A percentile compares a stretch with the other conserved stretches of the same genome.
Conservation (phyloP, 2,113 vertebrate species). For the Nibea albiflora region DNA sequence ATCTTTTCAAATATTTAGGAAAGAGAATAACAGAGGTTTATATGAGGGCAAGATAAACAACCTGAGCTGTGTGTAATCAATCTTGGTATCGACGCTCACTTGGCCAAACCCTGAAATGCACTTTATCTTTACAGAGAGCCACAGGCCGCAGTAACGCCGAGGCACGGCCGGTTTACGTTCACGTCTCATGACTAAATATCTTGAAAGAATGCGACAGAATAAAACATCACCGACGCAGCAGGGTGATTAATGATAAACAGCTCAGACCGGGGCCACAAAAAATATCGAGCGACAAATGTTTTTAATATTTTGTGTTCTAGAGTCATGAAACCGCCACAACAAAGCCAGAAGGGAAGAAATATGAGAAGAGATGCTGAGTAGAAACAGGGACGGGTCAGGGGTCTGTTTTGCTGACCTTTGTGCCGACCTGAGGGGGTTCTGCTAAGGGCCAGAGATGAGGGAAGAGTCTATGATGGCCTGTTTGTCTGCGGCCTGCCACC, state of each 20-base stretch:
- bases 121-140: constrained; percentile 21
- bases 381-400: not conserved
- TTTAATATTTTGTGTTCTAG: constrained; percentile 6
- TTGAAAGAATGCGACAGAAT: not conserved
- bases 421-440: constrained; percentile 40
- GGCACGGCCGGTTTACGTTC: constrained; percentile 1
- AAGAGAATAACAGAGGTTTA: constrained; percentile 29
- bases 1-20: constrained; percentile 52
- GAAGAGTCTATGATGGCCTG: constrained; percentile 24
- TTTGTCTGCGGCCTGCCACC: constrained; percentile 42
- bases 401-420: constrained; percentile 43
- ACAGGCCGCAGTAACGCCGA: not conserved
- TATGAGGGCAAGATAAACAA: constrained; percentile 45
- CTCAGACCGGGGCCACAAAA: not conserved
- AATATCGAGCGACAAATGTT: not conserved
- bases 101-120: constrained; percentile 12
- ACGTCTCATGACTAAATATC: constrained; percentile 5
- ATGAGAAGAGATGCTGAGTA: not conserved
- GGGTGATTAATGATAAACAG: constrained; percentile 13
- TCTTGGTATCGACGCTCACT: constrained; percentile 18
- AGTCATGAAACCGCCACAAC: constrained; percentile 22
- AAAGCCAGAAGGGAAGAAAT: constrained; percentile 1
- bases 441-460: constrained; percentile 19
- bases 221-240: constrained; percentile 2
- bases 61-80: constrained; percentile 28